Conservation (phyloP, 1,140 invertebrate genomes). For the Hylyphantes graminicola region DNA sequence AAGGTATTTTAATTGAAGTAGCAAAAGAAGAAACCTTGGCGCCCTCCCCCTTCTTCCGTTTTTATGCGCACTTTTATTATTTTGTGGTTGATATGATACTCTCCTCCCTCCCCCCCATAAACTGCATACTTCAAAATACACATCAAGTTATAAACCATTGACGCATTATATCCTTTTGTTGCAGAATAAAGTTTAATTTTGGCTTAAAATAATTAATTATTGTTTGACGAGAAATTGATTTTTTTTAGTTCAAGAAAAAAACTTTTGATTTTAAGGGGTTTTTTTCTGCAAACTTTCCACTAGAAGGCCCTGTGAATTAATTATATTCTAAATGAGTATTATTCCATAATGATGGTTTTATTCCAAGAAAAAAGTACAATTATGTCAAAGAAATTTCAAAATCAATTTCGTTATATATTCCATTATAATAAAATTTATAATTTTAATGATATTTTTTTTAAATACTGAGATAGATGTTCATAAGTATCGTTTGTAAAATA, state of each 20-base stretch:
- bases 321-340: neutral
- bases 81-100: neutral
- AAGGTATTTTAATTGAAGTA: constrained; percentile 19
- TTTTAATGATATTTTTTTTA: too few species aligned
- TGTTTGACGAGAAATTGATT: neutral
- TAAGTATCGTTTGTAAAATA: too few species aligned
- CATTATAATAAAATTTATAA: too few species aligned
- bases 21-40: too few species aligned
- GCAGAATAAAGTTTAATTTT: constrained; percentile 16
- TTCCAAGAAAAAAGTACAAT: too few species aligned
- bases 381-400: too few species aligned
- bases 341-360: too few species aligned
- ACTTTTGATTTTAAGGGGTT: neutral
- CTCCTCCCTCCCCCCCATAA: neutral
- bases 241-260: neutral
- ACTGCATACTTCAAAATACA: neutral
- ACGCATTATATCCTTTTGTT: constrained; percentile 10
- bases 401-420: too few species aligned
- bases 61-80: constrained; percentile 19
- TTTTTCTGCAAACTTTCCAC: constrained; percentile 5
- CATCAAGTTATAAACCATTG: constrained; percentile 26
- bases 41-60: neutral
- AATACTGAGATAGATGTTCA: too few species aligned
- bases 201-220: constrained; percentile 38
- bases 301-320: constrained; percentile 12